Conservation (phyloP, 2,113 vertebrate species). For the Phylloscopus trochiloides region DNA sequence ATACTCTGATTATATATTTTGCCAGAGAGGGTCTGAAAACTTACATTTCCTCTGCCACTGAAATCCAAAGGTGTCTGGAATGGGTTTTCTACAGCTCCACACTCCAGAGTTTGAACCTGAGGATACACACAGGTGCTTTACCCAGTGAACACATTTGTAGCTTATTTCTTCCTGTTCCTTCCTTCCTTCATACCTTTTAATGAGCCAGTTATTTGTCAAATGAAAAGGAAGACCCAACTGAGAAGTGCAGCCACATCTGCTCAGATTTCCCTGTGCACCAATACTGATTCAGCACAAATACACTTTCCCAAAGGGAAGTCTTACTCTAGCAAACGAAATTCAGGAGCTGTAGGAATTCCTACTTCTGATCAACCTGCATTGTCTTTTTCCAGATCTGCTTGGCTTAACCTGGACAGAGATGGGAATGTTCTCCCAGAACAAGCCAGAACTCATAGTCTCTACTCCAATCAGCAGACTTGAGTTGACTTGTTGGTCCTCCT, state of each 20-base stretch:
- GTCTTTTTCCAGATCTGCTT: not conserved
- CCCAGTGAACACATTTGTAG: not conserved
- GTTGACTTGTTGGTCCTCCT: not conserved
- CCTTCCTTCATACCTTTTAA: not conserved
- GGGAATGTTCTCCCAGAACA: not conserved
- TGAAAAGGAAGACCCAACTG: not conserved
- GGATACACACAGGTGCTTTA: not conserved
- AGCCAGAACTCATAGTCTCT: not conserved
- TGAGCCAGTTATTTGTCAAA: not conserved
- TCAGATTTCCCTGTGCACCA: not conserved
- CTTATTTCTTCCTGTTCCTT: not conserved
- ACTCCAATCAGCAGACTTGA: not conserved
- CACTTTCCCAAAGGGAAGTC: not conserved
- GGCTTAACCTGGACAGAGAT: not conserved
- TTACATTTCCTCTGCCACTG: not conserved
- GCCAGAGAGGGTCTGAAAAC: not conserved
- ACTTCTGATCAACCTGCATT: not conserved
- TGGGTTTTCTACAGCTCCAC: not conserved
- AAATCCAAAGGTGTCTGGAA: not conserved
- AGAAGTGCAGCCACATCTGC: not conserved
- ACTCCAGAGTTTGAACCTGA: not conserved
- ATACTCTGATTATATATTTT: not conserved
- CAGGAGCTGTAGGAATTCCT: not conserved
- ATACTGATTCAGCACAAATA: not conserved
- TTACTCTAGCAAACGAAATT: not conserved